Evolutionary conservation across 2,888 invertebrate species (phyloP).

Genomic region (Platerodrilus igneus): DNA sequence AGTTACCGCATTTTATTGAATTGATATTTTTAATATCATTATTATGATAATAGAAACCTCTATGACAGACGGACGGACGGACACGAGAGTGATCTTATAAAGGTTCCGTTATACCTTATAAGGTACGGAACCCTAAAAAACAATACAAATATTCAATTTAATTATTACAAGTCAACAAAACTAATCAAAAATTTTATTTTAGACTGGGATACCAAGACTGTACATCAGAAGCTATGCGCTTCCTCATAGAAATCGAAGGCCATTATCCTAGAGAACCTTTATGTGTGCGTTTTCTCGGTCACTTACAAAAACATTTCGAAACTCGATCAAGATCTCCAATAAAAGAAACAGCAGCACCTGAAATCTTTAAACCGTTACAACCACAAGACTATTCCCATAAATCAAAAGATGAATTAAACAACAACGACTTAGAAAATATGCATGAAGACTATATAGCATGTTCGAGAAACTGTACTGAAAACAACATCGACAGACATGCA

Average conservation of each 20-base stretch:
- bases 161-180: neutral
- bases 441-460: neutral
- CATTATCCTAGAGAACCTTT: slow-evolving; percentile 75
- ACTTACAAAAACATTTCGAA: slow-evolving; percentile 81
- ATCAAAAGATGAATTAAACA: neutral
- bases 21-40: too few relatives aligned
- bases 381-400: neutral
- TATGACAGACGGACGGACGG: too few relatives aligned
- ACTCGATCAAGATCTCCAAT: slow-evolving; percentile 45
- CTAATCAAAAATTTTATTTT: slow-evolving; percentile 17
- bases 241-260: slow-evolving; percentile 80
- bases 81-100: too few relatives aligned
- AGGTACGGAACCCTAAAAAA: too few relatives aligned
- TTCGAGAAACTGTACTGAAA: slow-evolving; percentile 42
- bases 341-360: slow-evolving; percentile 4
- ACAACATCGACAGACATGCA: slow-evolving; percentile 36
- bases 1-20: too few relatives aligned
- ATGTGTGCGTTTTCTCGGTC: slow-evolving; percentile 74
- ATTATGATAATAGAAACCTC: too few relatives aligned
- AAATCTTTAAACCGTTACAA: slow-evolving; percentile 4
- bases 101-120: too few relatives aligned
- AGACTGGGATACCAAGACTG: slow-evolving; percentile 87
- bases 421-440: slow-evolving; percentile 4
- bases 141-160: too few relatives aligned
- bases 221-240: slow-evolving; percentile 82